A percentile compares a stretch with the other conserved stretches of the same genome.
phyloP scores from a whole-genome alignment of 2,113 vertebrate genomes.

The Crotalus helleri region DNA sequence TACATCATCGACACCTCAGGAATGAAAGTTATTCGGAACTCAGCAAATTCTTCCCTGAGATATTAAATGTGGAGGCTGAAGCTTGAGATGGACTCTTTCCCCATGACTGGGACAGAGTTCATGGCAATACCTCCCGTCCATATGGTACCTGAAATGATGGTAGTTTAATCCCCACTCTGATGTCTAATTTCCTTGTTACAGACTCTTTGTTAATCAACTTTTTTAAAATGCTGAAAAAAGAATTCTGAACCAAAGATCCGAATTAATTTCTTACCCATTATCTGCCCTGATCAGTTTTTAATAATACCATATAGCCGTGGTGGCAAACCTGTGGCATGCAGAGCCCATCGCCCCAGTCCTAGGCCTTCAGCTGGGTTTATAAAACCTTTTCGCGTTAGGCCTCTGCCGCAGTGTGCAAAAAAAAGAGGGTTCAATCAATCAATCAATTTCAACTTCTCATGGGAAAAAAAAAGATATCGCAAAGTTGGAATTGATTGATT shows the following conservation, averaged over 20 bases:
- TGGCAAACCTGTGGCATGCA: no score
- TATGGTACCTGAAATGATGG: neutral
- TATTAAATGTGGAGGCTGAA: neutral
- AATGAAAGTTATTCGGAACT: neutral
- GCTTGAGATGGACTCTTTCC: neutral
- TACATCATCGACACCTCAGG: neutral
- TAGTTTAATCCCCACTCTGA: neutral
- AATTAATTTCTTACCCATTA: neutral
- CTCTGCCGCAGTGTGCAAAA: no score
- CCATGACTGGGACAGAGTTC: neutral
- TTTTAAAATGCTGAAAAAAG: neutral
- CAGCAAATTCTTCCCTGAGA: neutral
- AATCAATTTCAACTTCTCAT: no score
- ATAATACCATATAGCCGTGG: neutral
- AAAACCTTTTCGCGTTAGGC: no score
- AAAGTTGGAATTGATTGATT: no score
- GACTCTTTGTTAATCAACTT: neutral
- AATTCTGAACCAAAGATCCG: neutral
- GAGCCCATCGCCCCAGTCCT: no score
- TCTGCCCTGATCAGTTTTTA: neutral
- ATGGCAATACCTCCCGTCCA: neutral
- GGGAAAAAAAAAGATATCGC: no score
- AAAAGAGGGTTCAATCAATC: no score
- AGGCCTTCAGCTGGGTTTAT: no score
- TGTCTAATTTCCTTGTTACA: neutral